These are phyloP conservation scores for Eurois occulta DNA, from an alignment of 2,888 invertebrate species.

Conservation along the genomic window DNA sequence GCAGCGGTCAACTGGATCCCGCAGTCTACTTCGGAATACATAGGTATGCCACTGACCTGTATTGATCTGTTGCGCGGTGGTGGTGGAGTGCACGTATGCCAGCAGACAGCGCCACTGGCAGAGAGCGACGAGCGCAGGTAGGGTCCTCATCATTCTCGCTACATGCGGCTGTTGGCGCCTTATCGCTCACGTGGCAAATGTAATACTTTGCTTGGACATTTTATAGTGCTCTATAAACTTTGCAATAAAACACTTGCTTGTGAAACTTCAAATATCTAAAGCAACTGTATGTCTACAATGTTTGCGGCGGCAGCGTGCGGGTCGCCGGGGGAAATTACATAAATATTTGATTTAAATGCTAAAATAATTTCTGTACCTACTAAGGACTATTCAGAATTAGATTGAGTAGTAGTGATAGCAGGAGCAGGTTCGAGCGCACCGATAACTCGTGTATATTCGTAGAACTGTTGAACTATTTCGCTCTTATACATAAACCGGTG, in stretches of 20 bases:
- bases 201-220: conserved; percentile 12
- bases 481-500: background rate
- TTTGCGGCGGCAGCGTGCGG: background rate
- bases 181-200: conserved; percentile 19
- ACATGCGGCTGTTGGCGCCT: background rate
- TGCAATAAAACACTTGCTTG: conserved; percentile 24
- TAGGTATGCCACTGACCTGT: conserved; percentile 41
- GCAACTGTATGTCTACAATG: background rate
- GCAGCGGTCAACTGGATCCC: background rate
- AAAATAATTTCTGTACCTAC: conserved; percentile 4
- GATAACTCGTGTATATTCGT: background rate
- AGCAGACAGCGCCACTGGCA: background rate
- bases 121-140: conserved; percentile 6
- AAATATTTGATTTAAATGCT: background rate
- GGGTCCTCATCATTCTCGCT: background rate
- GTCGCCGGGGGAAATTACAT: background rate
- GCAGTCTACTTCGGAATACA: background rate
- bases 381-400: conserved; percentile 1
- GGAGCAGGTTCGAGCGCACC: background rate
- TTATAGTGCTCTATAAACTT: conserved; percentile 32
- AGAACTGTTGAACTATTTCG: background rate
- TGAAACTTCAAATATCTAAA: background rate
- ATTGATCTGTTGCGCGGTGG: background rate
- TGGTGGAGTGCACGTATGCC: background rate
- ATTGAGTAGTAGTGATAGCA: background rate